phyloP scores from a whole-genome alignment of 2,113 vertebrate species.

The Thamnophis sirtalis region DNA sequence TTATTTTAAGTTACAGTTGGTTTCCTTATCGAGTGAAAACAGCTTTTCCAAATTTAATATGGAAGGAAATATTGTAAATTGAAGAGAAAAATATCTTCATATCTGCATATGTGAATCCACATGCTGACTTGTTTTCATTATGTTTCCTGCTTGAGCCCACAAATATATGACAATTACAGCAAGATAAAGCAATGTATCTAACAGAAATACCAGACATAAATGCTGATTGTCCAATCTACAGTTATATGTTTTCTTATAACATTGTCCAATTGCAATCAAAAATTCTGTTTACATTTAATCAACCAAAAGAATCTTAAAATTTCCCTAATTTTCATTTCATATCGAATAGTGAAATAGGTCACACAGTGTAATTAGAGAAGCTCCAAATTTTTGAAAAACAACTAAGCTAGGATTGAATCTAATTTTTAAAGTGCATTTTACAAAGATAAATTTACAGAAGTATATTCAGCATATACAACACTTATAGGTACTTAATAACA shows the following conservation, averaged over 20 bases:
- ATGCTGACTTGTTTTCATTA: not conserved
- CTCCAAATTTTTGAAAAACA: not conserved
- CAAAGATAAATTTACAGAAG: not conserved
- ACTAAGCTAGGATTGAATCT: not conserved
- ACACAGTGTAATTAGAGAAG: not conserved
- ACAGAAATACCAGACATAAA: not conserved
- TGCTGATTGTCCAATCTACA: not conserved
- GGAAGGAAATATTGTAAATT: not conserved
- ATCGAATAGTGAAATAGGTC: not conserved
- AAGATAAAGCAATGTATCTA: not conserved
- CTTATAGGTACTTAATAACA: not conserved
- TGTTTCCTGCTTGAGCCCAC: not conserved
- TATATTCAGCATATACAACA: not conserved
- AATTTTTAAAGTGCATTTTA: not conserved
- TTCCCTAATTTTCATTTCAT: not conserved
- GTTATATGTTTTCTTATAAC: not conserved
- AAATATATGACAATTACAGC: not conserved
- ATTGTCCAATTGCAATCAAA: not conserved
- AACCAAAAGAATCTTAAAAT: not conserved
- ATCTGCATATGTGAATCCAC: not conserved
- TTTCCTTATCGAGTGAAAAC: not conserved
- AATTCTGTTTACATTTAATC: not conserved
- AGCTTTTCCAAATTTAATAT: not conserved
- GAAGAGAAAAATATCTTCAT: not conserved
- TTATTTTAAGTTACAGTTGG: conserved; percentile 2